A percentile compares a stretch with the other conserved stretches of the same genome.
Conservation (phyloP, 2,797 vertebrate genomes). For the Carapus acus region DNA sequence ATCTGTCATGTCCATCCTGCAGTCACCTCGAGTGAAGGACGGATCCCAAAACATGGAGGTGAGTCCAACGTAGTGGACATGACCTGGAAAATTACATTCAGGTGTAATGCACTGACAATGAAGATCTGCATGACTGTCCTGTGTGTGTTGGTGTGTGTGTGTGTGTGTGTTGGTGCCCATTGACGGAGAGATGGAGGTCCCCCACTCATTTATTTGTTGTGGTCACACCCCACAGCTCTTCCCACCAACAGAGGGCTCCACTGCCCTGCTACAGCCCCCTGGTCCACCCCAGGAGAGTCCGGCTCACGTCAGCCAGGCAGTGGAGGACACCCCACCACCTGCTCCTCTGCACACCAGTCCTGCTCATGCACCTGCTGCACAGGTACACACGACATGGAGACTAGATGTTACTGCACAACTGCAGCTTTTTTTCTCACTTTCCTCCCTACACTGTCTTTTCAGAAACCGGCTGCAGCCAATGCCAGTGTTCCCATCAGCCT, state of each 20-base stretch:
- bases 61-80: conserved; percentile 67
- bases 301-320: conserved; percentile 62
- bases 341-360: conserved; percentile 67
- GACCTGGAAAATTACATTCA: conserved; percentile 53
- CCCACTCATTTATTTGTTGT: conserved; percentile 2
- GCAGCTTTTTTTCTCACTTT: too few species aligned
- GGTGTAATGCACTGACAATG: conserved; percentile 18
- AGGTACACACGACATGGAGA: conserved; percentile 39
- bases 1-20: conserved; percentile 73
- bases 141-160: too few species aligned
- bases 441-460: not conserved
- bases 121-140: conserved; percentile 58
- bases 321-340: conserved; percentile 58
- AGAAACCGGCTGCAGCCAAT: conserved; percentile 52
- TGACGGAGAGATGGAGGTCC: not conserved
- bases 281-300: conserved; percentile 67
- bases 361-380: conserved; percentile 54
- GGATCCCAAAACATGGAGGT: conserved; percentile 85
- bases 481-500: conserved; percentile 84
- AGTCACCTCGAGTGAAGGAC: conserved; percentile 95
- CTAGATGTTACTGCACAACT: not conserved
- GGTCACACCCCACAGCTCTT: conserved; percentile 70
- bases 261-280: conserved; percentile 75
- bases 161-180: conserved; percentile 19
- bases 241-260: conserved; percentile 72